Evolutionary conservation across 2,113 vertebrate genomes (phyloP), one percentile per base, ranked within the genome.

Genomic region (Grantiella picta): DNA sequence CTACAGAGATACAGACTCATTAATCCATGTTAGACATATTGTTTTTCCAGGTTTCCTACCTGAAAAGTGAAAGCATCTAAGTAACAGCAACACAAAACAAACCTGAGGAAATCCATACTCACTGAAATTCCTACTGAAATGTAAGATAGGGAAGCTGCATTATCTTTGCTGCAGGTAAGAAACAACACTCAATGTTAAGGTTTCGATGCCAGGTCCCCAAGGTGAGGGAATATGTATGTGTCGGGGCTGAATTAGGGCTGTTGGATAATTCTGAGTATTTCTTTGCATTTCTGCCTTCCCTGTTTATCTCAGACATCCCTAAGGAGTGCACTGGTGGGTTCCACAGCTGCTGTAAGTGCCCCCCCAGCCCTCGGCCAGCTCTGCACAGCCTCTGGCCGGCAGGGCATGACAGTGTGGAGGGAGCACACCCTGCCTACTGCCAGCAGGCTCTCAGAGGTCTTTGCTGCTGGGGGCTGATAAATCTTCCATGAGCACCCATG

Each of bases 331-430:
- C 27, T 65, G 45, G 19, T 17, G 10, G n/a, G 45, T 66, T 49
- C 40, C 5, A 3, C 2, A 73, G 69, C 19, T 44, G 45, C 31
- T 60, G 3, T 19, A 38, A 38, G 54, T 29, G 29, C 12, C 44
- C 29, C 29, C 52, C n/a, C 45, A 60, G 23, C 25, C 7, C 19
- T 44, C 2, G 5, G 4, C 49, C 50, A 54, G 13, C 29, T 38
- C 27, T 0, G 0, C 40, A 36, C 21, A 68, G 54, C 31, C 3
- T 3, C 23, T 8, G 22, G 21, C 53, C 63, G 23, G 38, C 31
- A 65, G 52, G 35, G 17, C 20, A 53, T 1, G 2, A 21, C 40
- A 68, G 27, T 0, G 0, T 1, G 3, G 36, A 38, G 24, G 33
- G 15, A 61, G 28, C 42, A 68, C 17, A 47, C 8, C 15, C 54